A percentile compares a stretch with the other conserved stretches of the same genome.
Conservation (phyloP, 2,888 invertebrate species). For the Drosophila heteroneura region DNA sequence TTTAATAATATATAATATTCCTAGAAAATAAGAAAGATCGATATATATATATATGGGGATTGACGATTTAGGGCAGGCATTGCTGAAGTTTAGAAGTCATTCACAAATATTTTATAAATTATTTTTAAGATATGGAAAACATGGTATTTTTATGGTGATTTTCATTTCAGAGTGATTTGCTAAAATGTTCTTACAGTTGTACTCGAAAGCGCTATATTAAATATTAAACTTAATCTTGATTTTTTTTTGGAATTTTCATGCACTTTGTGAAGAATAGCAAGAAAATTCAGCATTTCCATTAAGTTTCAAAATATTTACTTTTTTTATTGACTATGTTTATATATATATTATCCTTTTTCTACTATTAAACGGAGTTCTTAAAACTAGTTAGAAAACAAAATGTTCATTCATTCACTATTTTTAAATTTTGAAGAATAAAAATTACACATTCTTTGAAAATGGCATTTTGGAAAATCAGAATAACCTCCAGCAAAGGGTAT, state of each 20-base stretch:
- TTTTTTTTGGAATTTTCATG: background rate
- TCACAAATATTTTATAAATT: background rate
- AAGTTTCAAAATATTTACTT: background rate
- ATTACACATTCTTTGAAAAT: background rate
- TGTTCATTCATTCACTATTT: background rate
- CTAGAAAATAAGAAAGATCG: too few species aligned
- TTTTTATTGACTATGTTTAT: background rate
- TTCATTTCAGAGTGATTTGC: too few species aligned
- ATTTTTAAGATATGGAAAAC: background rate
- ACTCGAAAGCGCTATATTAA: background rate
- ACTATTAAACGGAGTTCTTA: background rate
- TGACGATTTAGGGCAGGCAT: too few species aligned
- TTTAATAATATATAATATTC: background rate
- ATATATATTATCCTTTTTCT: background rate
- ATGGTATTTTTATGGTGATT: background rate
- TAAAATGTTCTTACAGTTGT: too few species aligned
- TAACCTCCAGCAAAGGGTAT: background rate
- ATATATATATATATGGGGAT: accelerated
- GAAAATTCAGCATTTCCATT: too few species aligned
- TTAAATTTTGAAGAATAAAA: too few species aligned
- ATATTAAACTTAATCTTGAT: background rate
- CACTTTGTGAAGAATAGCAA: background rate
- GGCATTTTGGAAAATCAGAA: background rate
- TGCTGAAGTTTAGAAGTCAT: background rate
- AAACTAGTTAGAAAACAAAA: background rate